phyloP scores from a whole-genome alignment of 2,797 vertebrate genomes.

The Chaunax sp. region DNA sequence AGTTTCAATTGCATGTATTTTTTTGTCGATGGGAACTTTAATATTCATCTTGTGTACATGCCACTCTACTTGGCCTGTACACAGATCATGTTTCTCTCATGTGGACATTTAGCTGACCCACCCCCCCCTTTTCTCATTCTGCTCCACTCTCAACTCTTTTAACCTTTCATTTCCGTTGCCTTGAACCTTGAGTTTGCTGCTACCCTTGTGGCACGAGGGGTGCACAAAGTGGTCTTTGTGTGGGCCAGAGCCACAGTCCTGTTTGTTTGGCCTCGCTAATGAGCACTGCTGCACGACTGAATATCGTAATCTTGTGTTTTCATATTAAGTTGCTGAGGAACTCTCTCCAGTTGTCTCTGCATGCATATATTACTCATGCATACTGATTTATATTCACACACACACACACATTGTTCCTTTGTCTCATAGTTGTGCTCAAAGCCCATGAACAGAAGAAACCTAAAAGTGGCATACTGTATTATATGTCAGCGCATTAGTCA shows the following conservation, averaged over 20 bases:
- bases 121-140: slow-evolving; percentile 24
- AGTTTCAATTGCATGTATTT: not conserved
- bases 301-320: slow-evolving; percentile 63
- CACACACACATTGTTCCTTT: slow-evolving; percentile 41
- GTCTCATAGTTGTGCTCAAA: slow-evolving; percentile 25
- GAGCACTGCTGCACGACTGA: slow-evolving; percentile 60
- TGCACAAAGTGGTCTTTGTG: slow-evolving; percentile 80
- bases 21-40: not conserved
- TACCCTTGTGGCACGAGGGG: slow-evolving; percentile 52
- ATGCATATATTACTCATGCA: slow-evolving; percentile 35
- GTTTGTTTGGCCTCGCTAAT: slow-evolving; percentile 78
- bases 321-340: slow-evolving; percentile 59
- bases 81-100: slow-evolving; percentile 31
- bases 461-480: slow-evolving; percentile 30
- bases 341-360: slow-evolving; percentile 1
- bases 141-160: slow-evolving; percentile 48
- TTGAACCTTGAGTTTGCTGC: slow-evolving; percentile 69
- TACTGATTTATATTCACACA: slow-evolving; percentile 45
- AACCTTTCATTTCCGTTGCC: slow-evolving; percentile 72
- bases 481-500: slow-evolving; percentile 49
- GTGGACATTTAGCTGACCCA: slow-evolving; percentile 24
- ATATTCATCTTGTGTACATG: not conserved
- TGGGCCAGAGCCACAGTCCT: slow-evolving; percentile 51
- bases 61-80: slow-evolving; percentile 1
- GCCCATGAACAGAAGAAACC: slow-evolving; percentile 34